These are phyloP conservation scores for Drosophila orosa DNA, from an alignment of 1,140 invertebrate genomes.

Conservation along the genomic window DNA sequence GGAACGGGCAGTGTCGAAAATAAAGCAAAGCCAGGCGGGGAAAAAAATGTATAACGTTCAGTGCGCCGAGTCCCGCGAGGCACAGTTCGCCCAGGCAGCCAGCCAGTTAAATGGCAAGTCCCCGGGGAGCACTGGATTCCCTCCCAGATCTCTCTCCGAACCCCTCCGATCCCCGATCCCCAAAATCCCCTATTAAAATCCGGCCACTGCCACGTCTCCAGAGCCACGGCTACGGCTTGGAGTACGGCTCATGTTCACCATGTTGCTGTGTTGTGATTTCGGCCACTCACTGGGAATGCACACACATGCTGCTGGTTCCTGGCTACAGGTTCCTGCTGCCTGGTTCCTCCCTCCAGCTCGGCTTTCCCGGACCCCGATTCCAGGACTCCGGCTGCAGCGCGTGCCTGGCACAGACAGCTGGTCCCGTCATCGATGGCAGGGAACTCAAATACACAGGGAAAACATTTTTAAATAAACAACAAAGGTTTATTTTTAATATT, in stretches of 20 bases:
- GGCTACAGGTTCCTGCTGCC: constrained; percentile 22
- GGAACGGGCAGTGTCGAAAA: constrained; percentile 66
- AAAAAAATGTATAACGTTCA: constrained; percentile 67
- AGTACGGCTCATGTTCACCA: constrained; percentile 20
- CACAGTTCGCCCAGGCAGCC: constrained; percentile 24
- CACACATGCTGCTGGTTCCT: constrained; percentile 22
- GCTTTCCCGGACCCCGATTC: constrained; percentile 1
- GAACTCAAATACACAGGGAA: constrained; percentile 18
- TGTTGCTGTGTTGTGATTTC: constrained; percentile 64
- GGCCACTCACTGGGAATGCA: constrained; percentile 45
- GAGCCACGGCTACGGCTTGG: constrained; percentile 13
- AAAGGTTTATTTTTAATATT: neutral
- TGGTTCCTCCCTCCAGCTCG: constrained; percentile 9
- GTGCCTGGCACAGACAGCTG: constrained; percentile 61
- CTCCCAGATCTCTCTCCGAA: neutral
- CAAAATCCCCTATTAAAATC: constrained; percentile 36
- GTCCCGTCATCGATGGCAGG: constrained; percentile 44
- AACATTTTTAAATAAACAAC: neutral
- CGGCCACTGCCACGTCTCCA: constrained; percentile 12
- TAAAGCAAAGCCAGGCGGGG: constrained; percentile 38
- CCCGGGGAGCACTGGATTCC: constrained; percentile 27
- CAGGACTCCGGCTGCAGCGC: constrained; percentile 28
- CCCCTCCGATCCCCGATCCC: constrained; percentile 16
- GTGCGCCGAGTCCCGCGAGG: constrained; percentile 25
- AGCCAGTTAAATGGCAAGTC: constrained; percentile 75